Base-by-base conservation (phyloP, 1,140 invertebrate genomes). In the Mamestra configurata region DNA sequence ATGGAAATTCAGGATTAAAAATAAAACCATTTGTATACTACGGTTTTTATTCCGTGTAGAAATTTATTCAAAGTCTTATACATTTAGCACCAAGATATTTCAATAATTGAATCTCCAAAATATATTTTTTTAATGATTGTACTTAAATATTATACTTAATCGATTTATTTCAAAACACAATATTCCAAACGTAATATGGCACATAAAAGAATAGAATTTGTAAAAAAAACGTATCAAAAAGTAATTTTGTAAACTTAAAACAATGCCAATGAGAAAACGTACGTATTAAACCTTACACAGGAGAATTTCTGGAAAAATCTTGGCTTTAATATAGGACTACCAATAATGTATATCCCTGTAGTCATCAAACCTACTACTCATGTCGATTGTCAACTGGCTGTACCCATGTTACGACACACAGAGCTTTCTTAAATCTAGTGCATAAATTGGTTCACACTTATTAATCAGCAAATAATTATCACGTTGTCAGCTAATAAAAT, bases 61-160 rank as follows among this genome's bases (percentile, higher is more conserved):
- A 37, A 40, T 66, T 64, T 64, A 64, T 37, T 40, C 61, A 40
- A 66, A 66, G 37, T 66, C 61, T 66, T 66, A 66, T 43, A 68
- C 22, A 68, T 68, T 68, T 68, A 68, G 64, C 64, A 68, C 64
- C 64, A 68, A 68, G 64, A 68, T 68, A 40, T 46, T 68, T 68
- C 64, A 27, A 43, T 68, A 49, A 46, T 68, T 68, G 20, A 20
- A 46, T 68, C 64, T 49, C 64, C 64, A 68, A 46, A 68, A 61
- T 61, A 55, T 61, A 24, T 27, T 10, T 18, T 24, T 46, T 15
- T 27, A 68, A 46, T 24, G 20, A 49, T 46, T 68, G 35, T 46
- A 68, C 22, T 66, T 20, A 27, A 27, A 68, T 46, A 68, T 3
- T n/a, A 6, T n/a, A 31, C 31, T 59, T 20, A 31, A 31, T 31